Evolutionary conservation across 35 echinoderm and acorn worm species (phyloP).

Genomic region (Anneissia japonica): DNA sequence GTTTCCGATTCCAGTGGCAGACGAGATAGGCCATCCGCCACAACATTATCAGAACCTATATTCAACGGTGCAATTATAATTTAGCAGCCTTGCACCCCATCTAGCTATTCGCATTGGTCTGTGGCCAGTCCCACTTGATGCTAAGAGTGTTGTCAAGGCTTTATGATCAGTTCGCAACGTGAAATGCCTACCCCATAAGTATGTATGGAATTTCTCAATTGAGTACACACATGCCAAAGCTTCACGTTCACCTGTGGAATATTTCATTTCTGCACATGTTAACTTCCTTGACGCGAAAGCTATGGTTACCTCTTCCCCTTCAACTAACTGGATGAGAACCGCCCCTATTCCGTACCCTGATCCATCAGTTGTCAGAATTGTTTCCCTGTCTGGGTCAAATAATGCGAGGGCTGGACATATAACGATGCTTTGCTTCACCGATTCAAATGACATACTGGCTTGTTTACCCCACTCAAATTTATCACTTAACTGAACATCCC

Average conservation of each 20-base stretch:
- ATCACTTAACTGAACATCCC: too few species aligned
- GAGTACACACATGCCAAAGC: conserved; percentile 54
- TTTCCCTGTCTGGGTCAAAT: conserved; percentile 21
- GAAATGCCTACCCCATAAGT: conserved; percentile 15
- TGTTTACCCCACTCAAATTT: too few species aligned
- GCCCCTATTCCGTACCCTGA: conserved; percentile 27
- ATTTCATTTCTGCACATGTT: conserved; percentile 43
- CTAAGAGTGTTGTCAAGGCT: background rate
- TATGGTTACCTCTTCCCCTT: conserved; percentile 33
- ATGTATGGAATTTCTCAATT: conserved; percentile 56
- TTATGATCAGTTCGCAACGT: too few species aligned
- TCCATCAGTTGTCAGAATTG: conserved; percentile 27
- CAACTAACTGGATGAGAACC: conserved; percentile 38
- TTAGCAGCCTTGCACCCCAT: conserved; percentile 23
- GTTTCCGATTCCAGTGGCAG: too few species aligned
- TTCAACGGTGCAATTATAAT: conserved; percentile 43
- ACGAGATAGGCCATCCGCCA: too few species aligned
- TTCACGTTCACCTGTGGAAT: conserved; percentile 41
- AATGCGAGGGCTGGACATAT: conserved; percentile 3
- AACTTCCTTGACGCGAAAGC: conserved; percentile 56
- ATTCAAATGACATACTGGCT: background rate
- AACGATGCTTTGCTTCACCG: conserved; percentile 1
- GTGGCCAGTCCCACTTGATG: conserved; percentile 7
- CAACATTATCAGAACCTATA: too few species aligned
- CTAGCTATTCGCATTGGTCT: conserved; percentile 29